These are phyloP conservation scores for Ellobius talpinus DNA, from an alignment of 2,113 vertebrate species.

Conservation along the genomic window DNA sequence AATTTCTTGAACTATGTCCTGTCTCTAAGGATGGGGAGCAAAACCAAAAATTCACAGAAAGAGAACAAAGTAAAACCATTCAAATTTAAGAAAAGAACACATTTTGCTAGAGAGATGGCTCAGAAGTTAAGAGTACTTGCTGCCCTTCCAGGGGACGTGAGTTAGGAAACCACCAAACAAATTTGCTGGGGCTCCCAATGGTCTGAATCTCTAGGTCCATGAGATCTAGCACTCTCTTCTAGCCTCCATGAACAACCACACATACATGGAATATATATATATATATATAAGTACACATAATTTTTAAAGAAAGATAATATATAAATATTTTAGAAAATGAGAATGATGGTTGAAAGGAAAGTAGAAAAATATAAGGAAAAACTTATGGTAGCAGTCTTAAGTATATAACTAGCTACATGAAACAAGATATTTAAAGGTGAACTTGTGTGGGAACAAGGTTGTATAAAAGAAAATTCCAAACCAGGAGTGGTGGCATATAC, in stretches of 20 bases:
- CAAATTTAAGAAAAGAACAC: slow-evolving; percentile 37
- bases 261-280: background rate
- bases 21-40: slow-evolving; percentile 19
- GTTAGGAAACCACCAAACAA: background rate
- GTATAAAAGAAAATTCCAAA: slow-evolving; percentile 56
- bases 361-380: slow-evolving; percentile 48
- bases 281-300: background rate
- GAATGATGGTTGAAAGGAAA: slow-evolving; percentile 11
- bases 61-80: slow-evolving; percentile 31
- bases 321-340: slow-evolving; percentile 56
- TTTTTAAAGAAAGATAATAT: background rate
- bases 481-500: background rate
- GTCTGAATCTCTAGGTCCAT: background rate
- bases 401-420: background rate
- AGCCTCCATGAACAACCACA: background rate
- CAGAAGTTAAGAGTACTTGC: background rate
- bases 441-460: slow-evolving; percentile 50
- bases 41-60: slow-evolving; percentile 34
- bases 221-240: background rate
- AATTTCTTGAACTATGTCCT: slow-evolving; percentile 6
- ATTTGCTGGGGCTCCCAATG: background rate
- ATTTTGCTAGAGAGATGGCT: background rate
- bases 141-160: background rate
- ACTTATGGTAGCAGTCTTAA: background rate
- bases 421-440: slow-evolving; percentile 64